These are phyloP conservation scores for Ctenodactylus gundi DNA, from an alignment of 2,113 vertebrate genomes.

Conservation along the genomic window DNA sequence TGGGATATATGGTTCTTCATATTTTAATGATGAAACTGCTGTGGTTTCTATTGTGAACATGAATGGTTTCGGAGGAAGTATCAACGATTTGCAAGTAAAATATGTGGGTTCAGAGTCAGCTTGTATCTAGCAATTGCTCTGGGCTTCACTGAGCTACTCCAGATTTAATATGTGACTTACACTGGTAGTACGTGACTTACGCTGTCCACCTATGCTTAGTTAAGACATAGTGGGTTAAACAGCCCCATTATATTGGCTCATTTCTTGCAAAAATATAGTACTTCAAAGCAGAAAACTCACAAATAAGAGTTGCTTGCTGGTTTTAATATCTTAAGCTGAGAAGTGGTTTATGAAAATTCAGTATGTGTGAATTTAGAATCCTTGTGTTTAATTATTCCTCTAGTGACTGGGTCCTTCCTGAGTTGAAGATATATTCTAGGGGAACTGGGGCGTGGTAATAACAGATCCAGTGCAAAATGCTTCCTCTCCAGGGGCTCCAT, in stretches of 20 bases:
- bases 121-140: not conserved
- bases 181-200: not conserved
- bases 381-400: not conserved
- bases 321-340: not conserved
- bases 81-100: constrained; percentile 53
- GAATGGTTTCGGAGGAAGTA: constrained; percentile 22
- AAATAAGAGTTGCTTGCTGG: not conserved
- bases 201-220: not conserved
- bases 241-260: not conserved
- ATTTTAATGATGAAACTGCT: constrained; percentile 61
- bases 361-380: not conserved
- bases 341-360: not conserved
- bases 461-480: not conserved
- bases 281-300: constrained; percentile 20
- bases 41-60: constrained; percentile 32
- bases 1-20: not conserved
- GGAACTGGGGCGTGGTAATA: not conserved
- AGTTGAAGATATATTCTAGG: not conserved
- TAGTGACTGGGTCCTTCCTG: not conserved
- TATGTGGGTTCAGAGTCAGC: not conserved
- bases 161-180: not conserved
- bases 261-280: not conserved
- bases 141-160: not conserved
- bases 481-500: not conserved
- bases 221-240: not conserved